phyloP scores from a whole-genome alignment of 2,888 invertebrate species.

The Syritta pipiens region DNA sequence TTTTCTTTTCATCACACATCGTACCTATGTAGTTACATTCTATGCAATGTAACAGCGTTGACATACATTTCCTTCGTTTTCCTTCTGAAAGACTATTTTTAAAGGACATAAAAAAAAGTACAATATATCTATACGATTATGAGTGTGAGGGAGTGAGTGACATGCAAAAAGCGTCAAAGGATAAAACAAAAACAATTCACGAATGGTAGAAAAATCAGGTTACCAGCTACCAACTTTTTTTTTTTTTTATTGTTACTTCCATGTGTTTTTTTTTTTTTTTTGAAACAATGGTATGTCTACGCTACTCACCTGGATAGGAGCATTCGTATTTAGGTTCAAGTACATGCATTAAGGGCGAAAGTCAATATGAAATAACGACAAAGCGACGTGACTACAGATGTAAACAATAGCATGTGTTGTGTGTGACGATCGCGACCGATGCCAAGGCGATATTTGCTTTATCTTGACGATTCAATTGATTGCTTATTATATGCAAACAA shows the following conservation, averaged over 20 bases:
- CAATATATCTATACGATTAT: neutral
- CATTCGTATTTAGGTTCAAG: too few species aligned
- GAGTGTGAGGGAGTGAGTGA: neutral
- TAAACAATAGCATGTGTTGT: too few species aligned
- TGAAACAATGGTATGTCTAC: neutral
- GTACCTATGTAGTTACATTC: neutral
- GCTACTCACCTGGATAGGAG: neutral
- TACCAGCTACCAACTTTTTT: neutral
- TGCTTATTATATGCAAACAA: too few species aligned
- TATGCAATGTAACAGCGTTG: conserved; percentile 27
- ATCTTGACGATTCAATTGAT: too few species aligned
- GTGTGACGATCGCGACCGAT: too few species aligned
- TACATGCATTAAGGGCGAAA: too few species aligned
- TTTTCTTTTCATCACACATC: neutral
- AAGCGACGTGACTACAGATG: too few species aligned
- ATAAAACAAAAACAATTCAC: neutral
- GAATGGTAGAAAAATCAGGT: conserved; percentile 3
- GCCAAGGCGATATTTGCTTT: too few species aligned
- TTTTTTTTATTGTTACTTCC: neutral
- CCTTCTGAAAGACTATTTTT: conserved; percentile 13
- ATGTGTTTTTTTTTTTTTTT: neutral
- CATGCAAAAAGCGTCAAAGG: neutral
- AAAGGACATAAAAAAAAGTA: conserved; percentile 19
- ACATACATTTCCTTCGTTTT: conserved; percentile 30
- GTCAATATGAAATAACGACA: too few species aligned